Base-by-base conservation (phyloP, 1,140 invertebrate species). In the Pachypeltis micranthus region DNA sequence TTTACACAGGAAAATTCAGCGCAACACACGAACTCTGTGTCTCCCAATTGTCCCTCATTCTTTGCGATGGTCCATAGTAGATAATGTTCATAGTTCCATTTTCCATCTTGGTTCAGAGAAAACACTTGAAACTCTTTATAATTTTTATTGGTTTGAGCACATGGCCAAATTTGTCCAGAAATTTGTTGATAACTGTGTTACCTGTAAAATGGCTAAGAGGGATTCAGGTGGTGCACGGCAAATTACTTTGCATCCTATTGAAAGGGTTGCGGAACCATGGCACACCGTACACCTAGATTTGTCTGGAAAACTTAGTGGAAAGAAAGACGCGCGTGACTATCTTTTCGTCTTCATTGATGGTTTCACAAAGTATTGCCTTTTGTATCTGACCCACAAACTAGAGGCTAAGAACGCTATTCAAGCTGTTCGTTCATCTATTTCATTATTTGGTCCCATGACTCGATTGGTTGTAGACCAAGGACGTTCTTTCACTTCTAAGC, bases 401-500 rank as follows among this genome's bases (percentile, higher is more conserved):
- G 47, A 51, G 23, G 47, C 47, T 4, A 51, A 21, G 47, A 51
- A 51, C 23, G 47, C 47, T 10, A 51, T 51, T 51, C 47, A 51
- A 51, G 47, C 47, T 10, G 47, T 51, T 21, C 21, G 47, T 14
- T 10, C 47, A 10, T 16, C 47, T 14, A 51, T 51, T 51, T 51
- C 47, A 21, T 51, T 51, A 21, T 51, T 51, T 21, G 47, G 47
- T 51, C 47, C 47, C 19, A 51, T 51, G 21, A 51, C 10, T 14
- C 10, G 47, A 4, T 14, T 51, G 23, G 47, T 51, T 10, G 47
- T 51, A 16, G 21, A 57, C 19, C 55, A 57, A 57, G 55, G 55
- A 3, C 55, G 21, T 26, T 57, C 24, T 69, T 74, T 73, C 54
- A 68, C 72, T 0, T 66, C 63, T 31, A 62, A 64, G 59, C 66